Conservation (phyloP, 2,797 vertebrate species). For the Gymnoscopelus braueri region DNA sequence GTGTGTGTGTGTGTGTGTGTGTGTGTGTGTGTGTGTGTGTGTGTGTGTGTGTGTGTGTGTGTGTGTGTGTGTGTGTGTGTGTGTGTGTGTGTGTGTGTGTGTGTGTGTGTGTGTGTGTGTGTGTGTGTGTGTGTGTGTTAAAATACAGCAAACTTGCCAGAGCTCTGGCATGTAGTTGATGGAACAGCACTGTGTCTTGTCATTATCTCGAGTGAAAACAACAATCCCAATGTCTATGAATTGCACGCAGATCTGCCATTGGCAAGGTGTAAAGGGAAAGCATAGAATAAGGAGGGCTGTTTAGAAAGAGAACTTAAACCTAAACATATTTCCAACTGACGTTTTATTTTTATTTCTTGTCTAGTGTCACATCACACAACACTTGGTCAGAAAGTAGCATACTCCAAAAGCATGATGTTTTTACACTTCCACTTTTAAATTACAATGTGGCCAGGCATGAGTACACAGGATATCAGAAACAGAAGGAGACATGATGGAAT, state of each 20-base stretch:
- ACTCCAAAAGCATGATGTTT: no score
- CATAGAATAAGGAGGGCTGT: neutral
- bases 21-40: neutral
- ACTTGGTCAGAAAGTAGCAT: no score
- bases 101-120: neutral
- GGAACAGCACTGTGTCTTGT: conserved; percentile 29
- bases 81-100: neutral
- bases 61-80: neutral
- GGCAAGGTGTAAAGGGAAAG: conserved; percentile 11
- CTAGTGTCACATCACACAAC: no score
- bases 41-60: neutral
- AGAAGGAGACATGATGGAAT: conserved; percentile 22
- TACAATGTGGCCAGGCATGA: conserved; percentile 44
- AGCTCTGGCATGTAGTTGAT: neutral
- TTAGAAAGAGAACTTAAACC: neutral
- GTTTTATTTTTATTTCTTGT: neutral
- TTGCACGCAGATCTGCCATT: conserved; percentile 14
- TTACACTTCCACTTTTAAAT: conserved; percentile 38
- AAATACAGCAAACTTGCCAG: no score
- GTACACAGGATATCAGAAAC: conserved; percentile 30
- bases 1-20: neutral
- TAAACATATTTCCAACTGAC: no score
- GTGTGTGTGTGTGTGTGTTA: neutral
- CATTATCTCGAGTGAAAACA: conserved; percentile 38
- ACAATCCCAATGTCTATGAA: conserved; percentile 34